Evolutionary conservation across 2,113 vertebrate genomes (phyloP), one percentile per base, ranked within the genome.

Genomic region (Gymnarchus niloticus): DNA sequence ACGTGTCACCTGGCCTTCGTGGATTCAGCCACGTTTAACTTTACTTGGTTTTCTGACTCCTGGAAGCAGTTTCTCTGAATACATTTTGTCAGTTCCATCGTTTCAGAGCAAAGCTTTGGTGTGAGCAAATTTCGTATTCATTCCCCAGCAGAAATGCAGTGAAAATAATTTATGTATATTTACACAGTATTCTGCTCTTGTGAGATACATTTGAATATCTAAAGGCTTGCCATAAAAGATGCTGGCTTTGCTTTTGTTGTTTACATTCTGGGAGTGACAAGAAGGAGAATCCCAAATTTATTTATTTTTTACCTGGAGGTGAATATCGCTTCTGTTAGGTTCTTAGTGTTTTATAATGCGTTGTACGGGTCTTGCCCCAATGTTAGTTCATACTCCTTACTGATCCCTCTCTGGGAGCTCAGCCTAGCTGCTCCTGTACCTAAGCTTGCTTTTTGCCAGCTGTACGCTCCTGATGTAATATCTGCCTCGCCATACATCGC

Each of bases 41-140:
- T 73, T 33, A 41, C 65, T 73, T 33, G 5, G 8, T 17, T 41
- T 73, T 37, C 65, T 37, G 65, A 73, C 65, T 69, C 10, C 19
- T 41, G 65, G 65, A 73, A 73, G 41, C 28, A 41, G 41, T 41
- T 37, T 73, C 33, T 73, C 14, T 41, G 65, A 73, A 73, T 73
- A 73, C 65, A 73, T 73, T 73, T 73, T 73, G 65, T 73, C 65
- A 73, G 65, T 33, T 73, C 33, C 33, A 73, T 73, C 28, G 41
- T 41, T 73, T 73, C 28, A 33, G 65, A 73, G 65, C 33, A 33
- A 41, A 73, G 33, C 65, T 73, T 21, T 41, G 65, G 10, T 73
- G 65, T 33, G 41, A 19, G 41, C 28, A 33, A 73, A 73, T 73
- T 73, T 73, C 33, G 41, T 41, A 73, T 41, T 41, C 65, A 73